Percentiles rank a stretch among this genome's conserved stretches.
Evolutionary conservation across 2,113 vertebrate species (phyloP).

Genomic region (Eulemur rufifrons): DNA sequence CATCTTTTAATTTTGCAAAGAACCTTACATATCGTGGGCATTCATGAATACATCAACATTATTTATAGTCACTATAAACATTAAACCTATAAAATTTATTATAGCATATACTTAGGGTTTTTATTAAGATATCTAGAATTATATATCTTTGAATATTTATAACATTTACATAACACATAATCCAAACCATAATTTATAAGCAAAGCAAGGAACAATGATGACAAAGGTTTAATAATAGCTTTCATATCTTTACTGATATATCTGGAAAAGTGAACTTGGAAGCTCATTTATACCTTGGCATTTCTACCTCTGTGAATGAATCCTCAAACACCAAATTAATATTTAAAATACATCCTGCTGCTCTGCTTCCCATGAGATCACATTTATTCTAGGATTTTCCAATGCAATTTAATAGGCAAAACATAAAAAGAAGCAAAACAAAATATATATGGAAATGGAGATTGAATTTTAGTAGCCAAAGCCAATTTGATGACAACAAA

Average conservation of each 20-base stretch:
- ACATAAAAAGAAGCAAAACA: background rate
- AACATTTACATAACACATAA: background rate
- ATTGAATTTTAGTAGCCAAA: background rate
- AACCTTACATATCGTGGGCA: background rate
- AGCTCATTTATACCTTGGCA: background rate
- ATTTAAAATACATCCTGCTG: background rate
- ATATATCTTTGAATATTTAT: background rate
- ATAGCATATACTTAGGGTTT: background rate
- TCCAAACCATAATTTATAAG: background rate
- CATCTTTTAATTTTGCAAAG: background rate
- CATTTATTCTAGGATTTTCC: background rate
- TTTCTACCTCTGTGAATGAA: background rate
- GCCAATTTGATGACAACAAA: background rate
- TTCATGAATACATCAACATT: background rate
- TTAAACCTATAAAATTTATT: background rate
- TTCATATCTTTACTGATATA: background rate
- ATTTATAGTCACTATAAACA: background rate
- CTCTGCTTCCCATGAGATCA: background rate
- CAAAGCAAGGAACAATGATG: background rate
- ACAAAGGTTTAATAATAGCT: background rate
- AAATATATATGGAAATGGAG: background rate
- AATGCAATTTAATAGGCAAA: background rate
- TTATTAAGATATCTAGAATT: background rate
- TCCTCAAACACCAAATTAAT: background rate
- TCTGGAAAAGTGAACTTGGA: background rate